Evolutionary conservation across 2,113 vertebrate species (phyloP).

Genomic region (Perca schrenkii): DNA sequence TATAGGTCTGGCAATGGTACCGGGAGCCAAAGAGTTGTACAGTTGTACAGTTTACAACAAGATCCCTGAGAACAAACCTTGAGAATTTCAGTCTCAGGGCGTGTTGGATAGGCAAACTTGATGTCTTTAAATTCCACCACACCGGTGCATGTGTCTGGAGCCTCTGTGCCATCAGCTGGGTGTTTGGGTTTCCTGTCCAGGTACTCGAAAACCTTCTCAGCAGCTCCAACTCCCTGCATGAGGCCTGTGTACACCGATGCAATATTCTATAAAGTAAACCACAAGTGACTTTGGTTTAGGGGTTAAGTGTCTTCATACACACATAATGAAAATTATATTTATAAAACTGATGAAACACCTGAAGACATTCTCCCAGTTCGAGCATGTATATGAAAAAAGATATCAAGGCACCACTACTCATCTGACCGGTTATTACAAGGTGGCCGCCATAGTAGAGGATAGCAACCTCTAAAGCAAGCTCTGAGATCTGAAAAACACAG

Average conservation of each 20-base stretch:
- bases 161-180: slow-evolving; percentile 85
- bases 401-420: slow-evolving; percentile 91
- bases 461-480: slow-evolving; percentile 92
- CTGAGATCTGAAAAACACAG: slow-evolving; percentile 85
- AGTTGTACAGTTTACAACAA: background rate
- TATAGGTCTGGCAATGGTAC: too few relatives aligned
- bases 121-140: slow-evolving; percentile 94
- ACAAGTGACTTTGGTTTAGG: background rate
- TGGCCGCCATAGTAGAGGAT: slow-evolving; percentile 95
- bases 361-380: slow-evolving; percentile 91
- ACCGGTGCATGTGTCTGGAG: slow-evolving; percentile 88
- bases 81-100: slow-evolving; percentile 89
- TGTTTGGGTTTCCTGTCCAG: slow-evolving; percentile 91
- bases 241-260: slow-evolving; percentile 95
- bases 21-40: background rate
- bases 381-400: slow-evolving; percentile 96
- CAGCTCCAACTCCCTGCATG: slow-evolving; percentile 97
- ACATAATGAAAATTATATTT: background rate
- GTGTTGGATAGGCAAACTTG: slow-evolving; percentile 92
- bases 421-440: slow-evolving; percentile 91
- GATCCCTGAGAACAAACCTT: slow-evolving; percentile 85
- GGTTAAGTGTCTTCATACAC: background rate
- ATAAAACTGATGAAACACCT: slow-evolving; percentile 79
- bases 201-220: slow-evolving; percentile 98
- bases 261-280: slow-evolving; percentile 84